Conservation (phyloP, 1,140 invertebrate genomes). For the Aleiodes sp. region DNA sequence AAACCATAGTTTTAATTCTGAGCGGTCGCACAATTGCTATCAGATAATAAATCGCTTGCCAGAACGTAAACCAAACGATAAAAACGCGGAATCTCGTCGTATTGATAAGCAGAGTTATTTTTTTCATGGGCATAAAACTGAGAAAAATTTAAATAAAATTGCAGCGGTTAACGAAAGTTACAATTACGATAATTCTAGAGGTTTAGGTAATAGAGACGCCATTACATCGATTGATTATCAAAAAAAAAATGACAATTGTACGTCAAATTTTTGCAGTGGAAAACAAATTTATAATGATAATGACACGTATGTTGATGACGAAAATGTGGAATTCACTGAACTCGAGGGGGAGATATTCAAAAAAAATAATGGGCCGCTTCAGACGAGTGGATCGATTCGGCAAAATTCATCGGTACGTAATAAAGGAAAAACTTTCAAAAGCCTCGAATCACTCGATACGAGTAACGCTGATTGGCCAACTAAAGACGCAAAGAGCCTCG, state of each 20-base stretch:
- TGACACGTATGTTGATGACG: no score
- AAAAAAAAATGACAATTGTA: no score
- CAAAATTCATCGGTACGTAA: constrained; percentile 45
- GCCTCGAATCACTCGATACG: constrained; percentile 51
- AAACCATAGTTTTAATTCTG: constrained; percentile 35
- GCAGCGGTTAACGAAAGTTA: constrained; percentile 40
- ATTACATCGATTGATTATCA: not conserved
- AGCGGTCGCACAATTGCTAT: constrained; percentile 37
- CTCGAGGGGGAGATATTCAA: constrained; percentile 52
- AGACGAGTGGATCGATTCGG: no score
- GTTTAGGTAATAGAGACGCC: not conserved
- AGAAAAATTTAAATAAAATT: constrained; percentile 50
- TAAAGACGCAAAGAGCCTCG: constrained; percentile 47
- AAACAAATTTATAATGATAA: no score
- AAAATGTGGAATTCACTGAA: constrained; percentile 48
- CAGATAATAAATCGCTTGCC: constrained; percentile 28
- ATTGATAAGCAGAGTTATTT: constrained; percentile 55
- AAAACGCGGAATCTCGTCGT: constrained; percentile 44
- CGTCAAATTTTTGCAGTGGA: no score
- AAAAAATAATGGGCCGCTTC: constrained; percentile 31
- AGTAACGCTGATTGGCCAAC: constrained; percentile 34
- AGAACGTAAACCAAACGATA: no score
- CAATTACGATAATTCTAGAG: constrained; percentile 4
- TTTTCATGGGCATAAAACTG: constrained; percentile 57
- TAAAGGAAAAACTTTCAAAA: constrained; percentile 46